phyloP scores from a whole-genome alignment of 2,888 invertebrate genomes.

The Ecliptopera silaceata region DNA sequence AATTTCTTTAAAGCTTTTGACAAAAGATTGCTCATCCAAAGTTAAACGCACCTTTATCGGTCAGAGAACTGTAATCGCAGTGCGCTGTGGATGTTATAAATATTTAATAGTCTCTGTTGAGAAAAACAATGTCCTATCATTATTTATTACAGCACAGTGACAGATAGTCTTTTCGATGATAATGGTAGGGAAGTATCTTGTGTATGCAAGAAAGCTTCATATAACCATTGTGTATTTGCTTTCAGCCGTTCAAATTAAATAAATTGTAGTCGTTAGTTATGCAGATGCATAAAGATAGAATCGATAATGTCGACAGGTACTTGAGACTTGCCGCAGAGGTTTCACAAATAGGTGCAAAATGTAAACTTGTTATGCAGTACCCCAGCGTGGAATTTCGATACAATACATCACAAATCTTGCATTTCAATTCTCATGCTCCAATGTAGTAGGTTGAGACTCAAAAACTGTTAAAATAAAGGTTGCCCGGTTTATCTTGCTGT shows the following conservation, averaged over 20 bases:
- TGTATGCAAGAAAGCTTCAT: not conserved
- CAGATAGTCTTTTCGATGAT: conserved; percentile 19
- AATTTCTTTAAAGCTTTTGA: not conserved
- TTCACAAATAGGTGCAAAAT: conserved; percentile 7
- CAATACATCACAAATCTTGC: conserved; percentile 19
- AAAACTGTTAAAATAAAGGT: not conserved
- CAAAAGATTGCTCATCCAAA: conserved; percentile 3
- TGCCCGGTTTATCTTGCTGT: not conserved
- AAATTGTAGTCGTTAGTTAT: not conserved
- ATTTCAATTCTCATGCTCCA: conserved; percentile 4
- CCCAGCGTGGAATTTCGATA: conserved; percentile 16
- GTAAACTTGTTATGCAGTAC: conserved; percentile 16
- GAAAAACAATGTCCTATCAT: conserved; percentile 29
- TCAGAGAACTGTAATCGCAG: conserved; percentile 27
- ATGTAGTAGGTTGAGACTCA: not conserved
- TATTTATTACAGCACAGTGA: conserved; percentile 21
- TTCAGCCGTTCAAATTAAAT: not conserved
- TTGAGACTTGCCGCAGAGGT: conserved; percentile 12
- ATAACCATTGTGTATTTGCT: too few relatives aligned
- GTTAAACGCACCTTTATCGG: conserved; percentile 27
- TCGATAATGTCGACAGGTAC: conserved; percentile 10
- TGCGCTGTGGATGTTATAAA: conserved; percentile 5
- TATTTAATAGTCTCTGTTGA: conserved; percentile 25
- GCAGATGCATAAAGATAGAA: not conserved
- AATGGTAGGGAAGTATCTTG: not conserved